phyloP scores from a whole-genome alignment of 2,113 vertebrate genomes.

The Megaceryle maxima region DNA sequence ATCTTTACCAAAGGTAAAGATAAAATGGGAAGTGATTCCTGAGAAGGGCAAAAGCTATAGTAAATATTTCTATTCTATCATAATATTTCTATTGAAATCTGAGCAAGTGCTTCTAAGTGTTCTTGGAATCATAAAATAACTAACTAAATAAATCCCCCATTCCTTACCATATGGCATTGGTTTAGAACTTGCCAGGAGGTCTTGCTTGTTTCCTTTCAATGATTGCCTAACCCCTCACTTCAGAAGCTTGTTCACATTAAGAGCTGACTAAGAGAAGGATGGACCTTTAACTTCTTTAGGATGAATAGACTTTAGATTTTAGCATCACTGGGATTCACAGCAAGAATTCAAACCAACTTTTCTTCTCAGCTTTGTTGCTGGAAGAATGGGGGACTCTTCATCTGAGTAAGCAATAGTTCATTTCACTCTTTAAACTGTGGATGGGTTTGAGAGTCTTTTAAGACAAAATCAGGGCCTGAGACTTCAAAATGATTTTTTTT shows the following conservation, averaged over 20 bases:
- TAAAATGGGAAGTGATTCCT: not conserved
- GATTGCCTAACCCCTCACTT: not conserved
- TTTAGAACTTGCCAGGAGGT: slow-evolving; percentile 27
- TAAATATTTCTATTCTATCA: not conserved
- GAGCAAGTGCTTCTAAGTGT: not conserved
- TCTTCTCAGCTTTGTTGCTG: not conserved
- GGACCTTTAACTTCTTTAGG: not conserved
- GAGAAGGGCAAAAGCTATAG: not conserved
- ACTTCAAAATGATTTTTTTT: not conserved
- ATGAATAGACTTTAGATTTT: not conserved
- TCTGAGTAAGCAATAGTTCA: not conserved
- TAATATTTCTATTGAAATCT: not conserved
- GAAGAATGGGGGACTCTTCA: not conserved
- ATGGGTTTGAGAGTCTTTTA: not conserved
- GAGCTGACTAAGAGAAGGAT: not conserved
- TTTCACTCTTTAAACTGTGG: not conserved
- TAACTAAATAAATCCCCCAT: not conserved
- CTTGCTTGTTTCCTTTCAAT: not conserved
- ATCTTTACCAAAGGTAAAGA: not conserved
- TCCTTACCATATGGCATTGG: not conserved
- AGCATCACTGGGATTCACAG: not conserved
- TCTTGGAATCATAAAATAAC: not conserved
- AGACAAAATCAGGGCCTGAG: not conserved
- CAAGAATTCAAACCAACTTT: not conserved
- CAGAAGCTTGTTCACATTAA: not conserved